Evolutionary conservation across 2,888 invertebrate genomes (phyloP).

Genomic region (Buathra laborator): DNA sequence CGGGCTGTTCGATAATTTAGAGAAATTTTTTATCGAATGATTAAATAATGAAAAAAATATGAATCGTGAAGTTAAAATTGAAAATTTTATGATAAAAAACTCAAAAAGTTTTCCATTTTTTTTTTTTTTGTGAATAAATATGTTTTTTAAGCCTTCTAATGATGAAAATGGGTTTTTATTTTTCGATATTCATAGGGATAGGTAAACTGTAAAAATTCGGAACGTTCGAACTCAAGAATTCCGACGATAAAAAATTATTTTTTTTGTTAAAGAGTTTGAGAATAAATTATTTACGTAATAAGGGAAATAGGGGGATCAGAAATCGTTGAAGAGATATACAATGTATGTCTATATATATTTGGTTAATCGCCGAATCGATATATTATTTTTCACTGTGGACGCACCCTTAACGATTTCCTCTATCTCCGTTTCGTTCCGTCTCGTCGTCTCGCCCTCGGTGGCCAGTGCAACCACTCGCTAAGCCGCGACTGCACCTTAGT

Average conservation of each 20-base stretch:
- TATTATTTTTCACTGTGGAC: constrained; percentile 39
- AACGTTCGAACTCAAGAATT: neutral
- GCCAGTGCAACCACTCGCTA: constrained; percentile 62
- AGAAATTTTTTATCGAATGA: no score
- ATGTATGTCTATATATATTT: neutral
- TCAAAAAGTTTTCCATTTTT: no score
- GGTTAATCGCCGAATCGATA: neutral
- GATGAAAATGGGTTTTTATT: no score
- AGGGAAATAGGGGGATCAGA: neutral
- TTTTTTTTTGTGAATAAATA: no score
- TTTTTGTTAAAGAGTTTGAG: neutral
- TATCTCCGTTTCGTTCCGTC: constrained; percentile 46
- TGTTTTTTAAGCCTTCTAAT: no score
- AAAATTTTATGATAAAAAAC: no score
- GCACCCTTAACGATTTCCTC: constrained; percentile 46
- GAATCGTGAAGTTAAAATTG: no score
- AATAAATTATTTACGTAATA: neutral
- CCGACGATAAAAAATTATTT: neutral
- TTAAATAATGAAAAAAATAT: no score
- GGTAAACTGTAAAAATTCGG: neutral
- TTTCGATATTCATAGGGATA: no score
- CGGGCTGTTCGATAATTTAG: neutral
- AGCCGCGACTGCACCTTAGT: constrained; percentile 61
- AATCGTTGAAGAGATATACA: neutral
- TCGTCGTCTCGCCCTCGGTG: constrained; percentile 65